Conservation (phyloP, 2,888 invertebrate genomes). For the Acrobeloides nanus region DNA sequence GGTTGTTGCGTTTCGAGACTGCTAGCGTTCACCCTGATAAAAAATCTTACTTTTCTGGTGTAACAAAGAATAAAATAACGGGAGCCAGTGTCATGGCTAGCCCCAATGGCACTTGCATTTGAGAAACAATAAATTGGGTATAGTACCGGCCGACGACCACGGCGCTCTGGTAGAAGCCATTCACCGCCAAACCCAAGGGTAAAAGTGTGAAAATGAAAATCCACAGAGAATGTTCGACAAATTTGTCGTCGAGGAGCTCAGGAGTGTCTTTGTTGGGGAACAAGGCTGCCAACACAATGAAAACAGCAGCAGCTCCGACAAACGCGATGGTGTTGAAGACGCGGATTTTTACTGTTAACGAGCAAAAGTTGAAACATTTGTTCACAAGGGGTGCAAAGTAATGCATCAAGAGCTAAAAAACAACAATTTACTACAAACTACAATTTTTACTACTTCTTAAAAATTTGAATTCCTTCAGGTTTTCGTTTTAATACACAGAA, state of each 20-base stretch:
- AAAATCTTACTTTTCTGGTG: conserved; percentile 32
- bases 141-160: conserved; percentile 40
- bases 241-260: conserved; percentile 2
- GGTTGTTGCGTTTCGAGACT: too few relatives aligned
- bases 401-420: too few relatives aligned
- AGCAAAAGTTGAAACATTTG: conserved; percentile 7
- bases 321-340: conserved; percentile 34
- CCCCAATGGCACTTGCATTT: conserved; percentile 31
- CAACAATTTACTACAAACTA: too few relatives aligned
- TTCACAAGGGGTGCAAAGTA: too few relatives aligned
- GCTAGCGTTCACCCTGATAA: too few relatives aligned
- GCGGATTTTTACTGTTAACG: conserved; percentile 26
- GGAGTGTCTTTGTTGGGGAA: conserved; percentile 18
- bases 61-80: conserved; percentile 21
- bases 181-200: conserved; percentile 33
- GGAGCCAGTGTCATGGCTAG: conserved; percentile 33
- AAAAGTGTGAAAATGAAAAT: conserved; percentile 25
- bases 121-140: conserved; percentile 35
- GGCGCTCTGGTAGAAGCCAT: conserved; percentile 35
- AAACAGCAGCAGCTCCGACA: conserved; percentile 15
- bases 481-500: too few relatives aligned
- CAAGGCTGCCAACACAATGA: conserved; percentile 26
- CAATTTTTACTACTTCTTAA: too few relatives aligned
- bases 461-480: too few relatives aligned
- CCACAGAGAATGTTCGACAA: too few relatives aligned